Evolutionary conservation across 1,140 invertebrate genomes (phyloP).

Genomic region (Bombus pyrosoma): DNA sequence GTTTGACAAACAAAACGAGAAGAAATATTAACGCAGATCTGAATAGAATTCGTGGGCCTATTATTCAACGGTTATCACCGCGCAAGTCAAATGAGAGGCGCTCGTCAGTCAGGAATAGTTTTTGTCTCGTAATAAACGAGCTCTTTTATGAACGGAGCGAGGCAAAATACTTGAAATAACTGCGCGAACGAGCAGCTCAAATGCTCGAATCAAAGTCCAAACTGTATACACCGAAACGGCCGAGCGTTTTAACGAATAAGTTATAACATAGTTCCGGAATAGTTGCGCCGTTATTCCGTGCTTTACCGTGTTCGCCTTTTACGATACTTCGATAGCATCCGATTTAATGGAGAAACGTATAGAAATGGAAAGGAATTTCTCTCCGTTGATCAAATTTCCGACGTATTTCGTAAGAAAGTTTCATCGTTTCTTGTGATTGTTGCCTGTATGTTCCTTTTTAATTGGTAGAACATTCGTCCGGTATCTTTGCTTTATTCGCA

Average conservation of each 20-base stretch:
- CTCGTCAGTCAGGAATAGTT: not conserved
- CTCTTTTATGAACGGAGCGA: constrained; percentile 17
- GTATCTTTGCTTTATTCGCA: not conserved
- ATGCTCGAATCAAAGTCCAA: constrained; percentile 25
- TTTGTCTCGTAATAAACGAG: not conserved
- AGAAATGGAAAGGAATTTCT: constrained; percentile 1
- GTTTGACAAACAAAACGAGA: not conserved
- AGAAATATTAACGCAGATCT: too few relatives aligned
- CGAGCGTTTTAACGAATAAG: constrained; percentile 4
- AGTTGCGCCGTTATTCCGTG: constrained; percentile 2
- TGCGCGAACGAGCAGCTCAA: not conserved
- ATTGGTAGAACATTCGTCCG: not conserved
- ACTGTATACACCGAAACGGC: constrained; percentile 2
- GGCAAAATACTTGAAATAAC: constrained; percentile 29
- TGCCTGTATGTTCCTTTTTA: not conserved
- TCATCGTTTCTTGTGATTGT: not conserved
- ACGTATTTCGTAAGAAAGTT: not conserved
- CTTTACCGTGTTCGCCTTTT: not conserved
- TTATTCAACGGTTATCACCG: not conserved
- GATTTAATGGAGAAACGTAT: not conserved
- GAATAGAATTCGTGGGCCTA: too few relatives aligned
- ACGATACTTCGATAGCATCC: not conserved
- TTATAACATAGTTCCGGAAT: constrained; percentile 29
- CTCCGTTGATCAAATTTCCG: not conserved
- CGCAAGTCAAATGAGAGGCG: not conserved